These are phyloP conservation scores for Napeogenes sylphis DNA, from an alignment of 2,888 invertebrate species.

Conservation along the genomic window DNA sequence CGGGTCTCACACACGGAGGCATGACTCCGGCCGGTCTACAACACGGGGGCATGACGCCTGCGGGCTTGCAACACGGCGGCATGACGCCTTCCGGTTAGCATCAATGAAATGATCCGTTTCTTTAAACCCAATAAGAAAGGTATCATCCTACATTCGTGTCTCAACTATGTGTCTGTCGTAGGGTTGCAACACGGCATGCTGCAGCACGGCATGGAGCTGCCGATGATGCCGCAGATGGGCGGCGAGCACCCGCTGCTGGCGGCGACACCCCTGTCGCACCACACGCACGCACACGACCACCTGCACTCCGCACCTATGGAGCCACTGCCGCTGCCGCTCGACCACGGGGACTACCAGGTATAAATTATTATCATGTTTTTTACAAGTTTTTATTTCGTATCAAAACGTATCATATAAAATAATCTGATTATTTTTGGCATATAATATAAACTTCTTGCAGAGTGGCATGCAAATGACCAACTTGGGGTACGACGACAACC, in stretches of 20 bases:
- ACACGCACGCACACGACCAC: constrained; percentile 28
- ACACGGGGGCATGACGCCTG: constrained; percentile 43
- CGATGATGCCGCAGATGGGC: constrained; percentile 81
- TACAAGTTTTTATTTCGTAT: too few relatives aligned
- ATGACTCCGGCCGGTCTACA: constrained; percentile 45
- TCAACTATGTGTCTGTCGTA: constrained; percentile 10
- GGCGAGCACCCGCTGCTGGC: constrained; percentile 67
- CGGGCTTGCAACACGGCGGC: constrained; percentile 53
- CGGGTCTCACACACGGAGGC: constrained; percentile 57
- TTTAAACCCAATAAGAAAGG: too few relatives aligned
- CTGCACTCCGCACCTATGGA: constrained; percentile 42
- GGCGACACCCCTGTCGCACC: constrained; percentile 35
- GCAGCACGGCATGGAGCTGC: constrained; percentile 64
- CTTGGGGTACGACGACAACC: constrained; percentile 85
- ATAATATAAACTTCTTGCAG: constrained; percentile 40
- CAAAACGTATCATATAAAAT: too few relatives aligned
- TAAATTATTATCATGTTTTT: neutral
- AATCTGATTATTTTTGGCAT: too few relatives aligned
- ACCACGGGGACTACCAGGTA: constrained; percentile 60
- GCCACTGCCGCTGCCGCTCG: constrained; percentile 50
- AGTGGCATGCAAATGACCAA: constrained; percentile 73
- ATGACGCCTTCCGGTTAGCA: constrained; percentile 45
- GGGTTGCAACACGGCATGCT: constrained; percentile 37
- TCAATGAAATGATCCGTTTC: neutral
- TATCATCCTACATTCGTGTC: neutral